Evolutionary conservation across 1,140 invertebrate genomes (phyloP).

Genomic region (Dendroctonus valens): DNA sequence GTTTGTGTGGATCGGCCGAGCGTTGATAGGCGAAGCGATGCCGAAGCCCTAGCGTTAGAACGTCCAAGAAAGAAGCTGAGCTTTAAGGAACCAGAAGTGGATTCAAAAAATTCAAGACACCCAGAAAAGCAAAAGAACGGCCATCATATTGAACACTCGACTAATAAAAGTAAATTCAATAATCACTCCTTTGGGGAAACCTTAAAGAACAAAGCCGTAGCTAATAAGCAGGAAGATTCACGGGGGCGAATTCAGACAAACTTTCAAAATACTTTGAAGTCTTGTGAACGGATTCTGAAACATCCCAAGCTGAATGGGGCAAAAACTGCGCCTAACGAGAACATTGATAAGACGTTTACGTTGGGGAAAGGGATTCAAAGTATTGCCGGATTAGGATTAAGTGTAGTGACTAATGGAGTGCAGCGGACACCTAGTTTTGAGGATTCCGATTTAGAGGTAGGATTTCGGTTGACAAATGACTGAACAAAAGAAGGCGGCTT

Average conservation of each 20-base stretch:
- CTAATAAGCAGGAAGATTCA: not conserved
- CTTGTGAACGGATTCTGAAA: constrained; percentile 11
- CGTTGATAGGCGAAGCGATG: constrained; percentile 49
- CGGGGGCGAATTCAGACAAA: not conserved
- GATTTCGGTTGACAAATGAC: not conserved
- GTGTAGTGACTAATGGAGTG: constrained; percentile 31
- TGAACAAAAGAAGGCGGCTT: too few relatives aligned
- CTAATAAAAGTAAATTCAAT: not conserved
- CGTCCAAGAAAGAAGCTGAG: constrained; percentile 80
- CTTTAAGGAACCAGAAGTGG: constrained; percentile 80
- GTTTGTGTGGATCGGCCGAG: constrained; percentile 50
- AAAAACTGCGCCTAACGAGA: constrained; percentile 3
- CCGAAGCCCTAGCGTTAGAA: constrained; percentile 55
- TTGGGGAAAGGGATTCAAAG: constrained; percentile 29
- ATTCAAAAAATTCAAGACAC: constrained; percentile 37
- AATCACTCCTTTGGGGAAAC: constrained; percentile 15
- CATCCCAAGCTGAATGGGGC: constrained; percentile 2
- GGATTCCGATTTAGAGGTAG: constrained; percentile 47
- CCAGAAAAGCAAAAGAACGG: constrained; percentile 3
- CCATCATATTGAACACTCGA: constrained; percentile 1
- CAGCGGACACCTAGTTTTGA: constrained; percentile 39
- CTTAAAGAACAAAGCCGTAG: constrained; percentile 15
- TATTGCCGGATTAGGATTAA: constrained; percentile 26
- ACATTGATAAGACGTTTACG: constrained; percentile 8
- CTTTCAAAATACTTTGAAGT: constrained; percentile 18